Evolutionary conservation across 2,888 invertebrate genomes (phyloP).

Genomic region (Fabriciana adippe): DNA sequence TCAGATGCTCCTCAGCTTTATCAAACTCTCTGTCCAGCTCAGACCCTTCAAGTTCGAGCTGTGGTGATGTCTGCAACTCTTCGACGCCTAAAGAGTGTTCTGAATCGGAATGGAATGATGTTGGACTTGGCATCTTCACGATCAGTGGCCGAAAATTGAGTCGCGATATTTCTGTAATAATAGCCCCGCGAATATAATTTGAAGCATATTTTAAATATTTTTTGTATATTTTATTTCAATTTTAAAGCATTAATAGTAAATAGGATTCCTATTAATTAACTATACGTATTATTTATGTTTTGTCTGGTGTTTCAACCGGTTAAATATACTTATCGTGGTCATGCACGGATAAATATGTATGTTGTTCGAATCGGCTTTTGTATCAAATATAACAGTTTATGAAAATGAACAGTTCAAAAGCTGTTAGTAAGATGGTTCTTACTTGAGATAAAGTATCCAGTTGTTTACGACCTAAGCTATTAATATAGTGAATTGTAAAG

Average conservation of each 20-base stretch:
- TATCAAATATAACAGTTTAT: no score
- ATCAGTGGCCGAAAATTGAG: constrained; percentile 64
- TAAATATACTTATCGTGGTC: no score
- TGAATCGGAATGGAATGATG: constrained; percentile 49
- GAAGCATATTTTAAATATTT: not conserved
- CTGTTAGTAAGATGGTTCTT: no score
- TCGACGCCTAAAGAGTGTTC: constrained; percentile 57
- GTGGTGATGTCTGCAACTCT: constrained; percentile 67
- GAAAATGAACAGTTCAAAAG: no score
- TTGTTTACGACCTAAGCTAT: no score
- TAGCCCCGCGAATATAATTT: not conserved
- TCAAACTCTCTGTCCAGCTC: constrained; percentile 66
- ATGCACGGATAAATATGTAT: no score
- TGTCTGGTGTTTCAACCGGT: no score
- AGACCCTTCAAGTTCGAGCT: constrained; percentile 60
- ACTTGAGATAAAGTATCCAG: no score
- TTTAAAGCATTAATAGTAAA: not conserved
- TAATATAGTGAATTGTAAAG: no score
- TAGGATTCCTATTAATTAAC: no score
- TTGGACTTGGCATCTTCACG: constrained; percentile 63
- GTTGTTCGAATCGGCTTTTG: no score
- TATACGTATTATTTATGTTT: no score
- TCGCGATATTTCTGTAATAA: constrained; percentile 40
- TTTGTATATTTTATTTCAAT: not conserved
- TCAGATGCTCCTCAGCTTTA: constrained; percentile 64